A percentile compares a stretch with the other conserved stretches of the same genome.
Conservation (phyloP, 2,797 vertebrate genomes). For the Hydrophis major region DNA sequence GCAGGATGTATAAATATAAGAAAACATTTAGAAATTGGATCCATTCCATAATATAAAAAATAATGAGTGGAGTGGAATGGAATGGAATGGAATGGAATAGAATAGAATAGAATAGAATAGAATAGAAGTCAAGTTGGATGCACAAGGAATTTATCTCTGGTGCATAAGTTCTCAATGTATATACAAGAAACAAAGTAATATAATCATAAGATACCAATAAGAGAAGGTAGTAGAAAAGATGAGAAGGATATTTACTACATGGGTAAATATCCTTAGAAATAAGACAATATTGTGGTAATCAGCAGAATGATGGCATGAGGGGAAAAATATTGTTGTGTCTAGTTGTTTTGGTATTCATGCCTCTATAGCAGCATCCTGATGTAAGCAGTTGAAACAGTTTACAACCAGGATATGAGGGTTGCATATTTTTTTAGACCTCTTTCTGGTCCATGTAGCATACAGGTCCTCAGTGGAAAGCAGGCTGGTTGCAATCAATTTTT, state of each 20-base stretch:
- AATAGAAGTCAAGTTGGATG: too few species aligned
- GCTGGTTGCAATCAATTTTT: not conserved
- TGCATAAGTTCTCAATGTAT: not conserved
- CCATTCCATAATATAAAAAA: not conserved
- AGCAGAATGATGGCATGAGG: not conserved
- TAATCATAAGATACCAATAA: not conserved
- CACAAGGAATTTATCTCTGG: not conserved
- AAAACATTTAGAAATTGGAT: not conserved
- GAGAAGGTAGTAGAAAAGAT: not conserved
- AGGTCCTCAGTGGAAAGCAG: not conserved
- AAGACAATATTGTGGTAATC: not conserved
- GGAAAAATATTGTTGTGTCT: not conserved
- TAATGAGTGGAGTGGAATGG: not conserved
- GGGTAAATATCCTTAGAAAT: not conserved
- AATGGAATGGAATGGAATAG: rapidly evolving
- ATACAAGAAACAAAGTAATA: not conserved
- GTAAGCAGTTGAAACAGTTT: not conserved
- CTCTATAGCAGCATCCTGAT: not conserved
- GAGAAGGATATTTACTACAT: not conserved
- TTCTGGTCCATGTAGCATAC: not conserved
- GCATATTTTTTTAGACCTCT: not conserved
- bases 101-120: rapidly evolving
- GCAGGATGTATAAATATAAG: not conserved
- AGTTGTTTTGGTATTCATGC: not conserved
- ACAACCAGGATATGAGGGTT: not conserved